These are phyloP conservation scores for Cynopterus brachyotis DNA, from an alignment of 2,113 vertebrate species.

Conservation along the genomic window DNA sequence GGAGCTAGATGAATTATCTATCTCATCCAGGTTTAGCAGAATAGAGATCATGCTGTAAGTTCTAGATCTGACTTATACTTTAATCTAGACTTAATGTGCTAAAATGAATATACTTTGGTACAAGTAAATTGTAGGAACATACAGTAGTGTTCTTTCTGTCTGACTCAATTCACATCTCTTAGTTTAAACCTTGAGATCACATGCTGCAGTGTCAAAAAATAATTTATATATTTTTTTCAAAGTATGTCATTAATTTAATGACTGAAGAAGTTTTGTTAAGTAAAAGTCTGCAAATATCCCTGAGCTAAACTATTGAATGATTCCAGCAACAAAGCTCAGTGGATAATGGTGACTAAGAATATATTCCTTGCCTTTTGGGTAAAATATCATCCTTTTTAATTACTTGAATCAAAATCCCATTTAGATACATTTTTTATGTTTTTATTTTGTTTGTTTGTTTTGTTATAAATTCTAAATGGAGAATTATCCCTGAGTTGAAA, in stretches of 20 bases:
- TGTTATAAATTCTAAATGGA: constrained; percentile 2
- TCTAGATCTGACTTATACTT: not conserved
- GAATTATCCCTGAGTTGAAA: not conserved
- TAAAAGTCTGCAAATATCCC: constrained; percentile 50
- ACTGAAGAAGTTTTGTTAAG: constrained; percentile 60
- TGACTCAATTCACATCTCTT: not conserved
- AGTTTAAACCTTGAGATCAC: constrained; percentile 42
- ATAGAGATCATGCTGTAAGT: not conserved
- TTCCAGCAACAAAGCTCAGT: constrained; percentile 43
- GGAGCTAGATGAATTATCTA: not conserved
- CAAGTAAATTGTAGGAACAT: not conserved
- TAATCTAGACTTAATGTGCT: not conserved
- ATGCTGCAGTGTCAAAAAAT: constrained; percentile 10
- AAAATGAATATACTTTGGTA: not conserved
- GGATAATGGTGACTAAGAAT: constrained; percentile 42
- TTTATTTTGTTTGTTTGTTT: not conserved
- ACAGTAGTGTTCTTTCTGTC: not conserved
- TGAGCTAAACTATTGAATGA: constrained; percentile 53
- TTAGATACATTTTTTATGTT: not conserved
- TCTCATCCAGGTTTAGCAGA: not conserved
- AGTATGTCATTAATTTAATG: constrained; percentile 62
- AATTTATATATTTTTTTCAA: constrained; percentile 65
- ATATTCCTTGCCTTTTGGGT: constrained; percentile 52
- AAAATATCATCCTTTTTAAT: constrained; percentile 53
- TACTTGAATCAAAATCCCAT: constrained; percentile 49